phyloP scores from a whole-genome alignment of 2,888 invertebrate genomes.

The Heliconius cydno region DNA sequence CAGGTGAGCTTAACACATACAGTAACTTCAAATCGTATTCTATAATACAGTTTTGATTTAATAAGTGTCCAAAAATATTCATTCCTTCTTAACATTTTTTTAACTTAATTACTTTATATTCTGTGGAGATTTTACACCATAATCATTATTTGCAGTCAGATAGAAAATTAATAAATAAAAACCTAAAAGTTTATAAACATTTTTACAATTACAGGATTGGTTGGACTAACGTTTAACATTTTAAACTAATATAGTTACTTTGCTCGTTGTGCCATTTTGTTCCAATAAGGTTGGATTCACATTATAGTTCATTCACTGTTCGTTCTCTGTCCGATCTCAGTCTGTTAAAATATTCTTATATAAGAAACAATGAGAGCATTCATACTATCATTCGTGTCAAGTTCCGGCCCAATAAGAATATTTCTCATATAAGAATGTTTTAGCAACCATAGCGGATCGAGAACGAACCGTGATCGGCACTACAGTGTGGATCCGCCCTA shows the following conservation, averaged over 20 bases:
- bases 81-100: background rate
- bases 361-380: no score
- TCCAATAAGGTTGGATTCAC: conserved; percentile 41
- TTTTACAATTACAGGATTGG: conserved; percentile 73
- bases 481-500: background rate
- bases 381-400: no score
- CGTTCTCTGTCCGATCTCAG: no score
- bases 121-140: background rate
- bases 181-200: background rate
- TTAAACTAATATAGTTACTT: conserved; percentile 63
- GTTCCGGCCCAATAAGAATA: no score
- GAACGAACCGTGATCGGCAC: no score
- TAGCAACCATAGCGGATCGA: no score
- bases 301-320: no score
- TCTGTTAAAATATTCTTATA: no score
- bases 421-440: no score
- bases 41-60: background rate
- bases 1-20: conserved; percentile 62
- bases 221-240: conserved; percentile 76
- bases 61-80: background rate
- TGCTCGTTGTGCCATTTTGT: conserved; percentile 82
- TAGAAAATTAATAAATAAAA: background rate
- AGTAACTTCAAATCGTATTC: background rate
- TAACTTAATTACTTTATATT: background rate
- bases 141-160: background rate